Conservation (phyloP, 2,113 vertebrate species). For the Limnothrissa miodon region DNA sequence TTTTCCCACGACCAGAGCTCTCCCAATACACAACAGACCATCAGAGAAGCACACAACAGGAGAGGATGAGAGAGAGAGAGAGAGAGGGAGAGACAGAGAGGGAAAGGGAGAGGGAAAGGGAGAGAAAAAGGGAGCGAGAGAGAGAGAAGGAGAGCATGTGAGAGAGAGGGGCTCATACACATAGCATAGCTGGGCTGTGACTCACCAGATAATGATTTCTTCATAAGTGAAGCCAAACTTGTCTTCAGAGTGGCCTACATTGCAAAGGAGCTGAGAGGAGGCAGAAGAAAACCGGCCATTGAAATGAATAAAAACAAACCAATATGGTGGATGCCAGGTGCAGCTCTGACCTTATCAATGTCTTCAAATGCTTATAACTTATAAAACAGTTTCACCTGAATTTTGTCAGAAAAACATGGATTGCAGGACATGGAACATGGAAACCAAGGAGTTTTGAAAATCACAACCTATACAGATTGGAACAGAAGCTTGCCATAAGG, state of each 20-base stretch:
- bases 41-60: not conserved
- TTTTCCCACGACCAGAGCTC: not conserved
- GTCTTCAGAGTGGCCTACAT: slow-evolving; percentile 88
- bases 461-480: no score
- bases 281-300: slow-evolving; percentile 24
- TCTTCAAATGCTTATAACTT: not conserved
- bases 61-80: not conserved
- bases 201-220: slow-evolving; percentile 98
- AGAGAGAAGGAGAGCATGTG: not conserved
- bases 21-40: not conserved
- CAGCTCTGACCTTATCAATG: not conserved
- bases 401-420: no score
- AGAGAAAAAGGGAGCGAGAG: not conserved
- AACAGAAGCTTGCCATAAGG: no score
- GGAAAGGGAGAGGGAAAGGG: not conserved
- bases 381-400: no score
- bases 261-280: slow-evolving; percentile 88
- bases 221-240: slow-evolving; percentile 94
- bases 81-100: not conserved
- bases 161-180: not conserved
- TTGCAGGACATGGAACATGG: no score
- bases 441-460: no score
- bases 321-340: not conserved
- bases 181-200: slow-evolving; percentile 33
- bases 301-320: not conserved